Conservation (phyloP, 2,888 invertebrate species). For the Belgica antarctica region DNA sequence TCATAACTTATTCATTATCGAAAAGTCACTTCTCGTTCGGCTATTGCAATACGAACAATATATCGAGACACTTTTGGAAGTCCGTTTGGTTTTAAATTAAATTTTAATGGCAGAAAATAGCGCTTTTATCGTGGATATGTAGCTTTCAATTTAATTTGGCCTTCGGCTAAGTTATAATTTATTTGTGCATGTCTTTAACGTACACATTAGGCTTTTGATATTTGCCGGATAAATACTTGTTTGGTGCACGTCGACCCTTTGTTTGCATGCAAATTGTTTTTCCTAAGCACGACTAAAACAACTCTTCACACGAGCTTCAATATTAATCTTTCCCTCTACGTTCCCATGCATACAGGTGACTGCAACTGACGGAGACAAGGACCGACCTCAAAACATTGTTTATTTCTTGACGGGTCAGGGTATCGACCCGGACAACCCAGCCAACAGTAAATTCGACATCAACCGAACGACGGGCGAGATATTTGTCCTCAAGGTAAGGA, state of each 20-base stretch:
- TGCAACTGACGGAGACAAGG: slow-evolving; percentile 94
- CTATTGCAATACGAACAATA: too few species aligned
- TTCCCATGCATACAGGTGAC: slow-evolving; percentile 72
- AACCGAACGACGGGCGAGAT: slow-evolving; percentile 94
- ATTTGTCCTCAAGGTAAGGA: slow-evolving; percentile 87
- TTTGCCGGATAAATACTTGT: too few species aligned
- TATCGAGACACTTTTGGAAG: slow-evolving; percentile 1
- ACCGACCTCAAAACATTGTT: slow-evolving; percentile 90
- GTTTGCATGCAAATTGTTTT: neutral
- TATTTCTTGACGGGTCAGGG: slow-evolving; percentile 95
- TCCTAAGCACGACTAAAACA: neutral
- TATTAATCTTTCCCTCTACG: slow-evolving; percentile 5
- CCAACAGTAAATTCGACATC: slow-evolving; percentile 94
- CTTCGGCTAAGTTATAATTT: slow-evolving; percentile 12
- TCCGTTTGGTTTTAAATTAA: neutral
- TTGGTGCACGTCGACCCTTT: neutral
- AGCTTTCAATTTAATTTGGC: slow-evolving; percentile 20
- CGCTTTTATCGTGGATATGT: neutral
- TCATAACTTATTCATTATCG: slow-evolving; percentile 25
- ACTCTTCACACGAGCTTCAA: neutral
- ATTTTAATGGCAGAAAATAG: neutral
- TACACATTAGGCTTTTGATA: neutral
- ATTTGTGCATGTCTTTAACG: slow-evolving; percentile 5
- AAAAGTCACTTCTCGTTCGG: neutral
- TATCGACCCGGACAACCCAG: slow-evolving; percentile 91